A percentile compares a stretch with the other conserved stretches of the same genome.
Conservation (phyloP, 2,888 invertebrate species). For the Pycnomerus fuliginosus region DNA sequence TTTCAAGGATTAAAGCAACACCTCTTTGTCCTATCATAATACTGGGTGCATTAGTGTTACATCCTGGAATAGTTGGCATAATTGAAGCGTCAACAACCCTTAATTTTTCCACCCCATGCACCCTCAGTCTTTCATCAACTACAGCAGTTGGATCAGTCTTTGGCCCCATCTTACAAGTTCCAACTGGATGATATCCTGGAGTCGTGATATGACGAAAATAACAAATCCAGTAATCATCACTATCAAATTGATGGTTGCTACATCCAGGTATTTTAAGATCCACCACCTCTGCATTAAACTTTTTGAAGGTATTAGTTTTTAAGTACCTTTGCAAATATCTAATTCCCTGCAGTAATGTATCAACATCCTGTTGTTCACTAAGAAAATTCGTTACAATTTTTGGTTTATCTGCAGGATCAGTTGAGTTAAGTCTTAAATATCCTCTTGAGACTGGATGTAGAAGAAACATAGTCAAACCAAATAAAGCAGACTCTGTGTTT, state of each 20-base stretch:
- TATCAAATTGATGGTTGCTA: conserved; percentile 42
- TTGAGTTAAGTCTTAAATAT: conserved; percentile 56
- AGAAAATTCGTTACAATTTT: conserved; percentile 65
- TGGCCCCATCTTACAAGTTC: conserved; percentile 65
- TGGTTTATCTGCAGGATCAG: conserved; percentile 61
- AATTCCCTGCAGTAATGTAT: conserved; percentile 56
- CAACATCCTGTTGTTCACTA: conserved; percentile 50
- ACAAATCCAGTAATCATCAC: conserved; percentile 58
- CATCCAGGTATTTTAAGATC: conserved; percentile 54
- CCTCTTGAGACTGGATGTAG: conserved; percentile 57
- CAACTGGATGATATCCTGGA: conserved; percentile 40
- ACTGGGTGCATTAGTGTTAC: conserved; percentile 58
- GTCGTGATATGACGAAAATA: conserved; percentile 42
- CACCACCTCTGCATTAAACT: conserved; percentile 45
- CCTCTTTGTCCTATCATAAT: conserved; percentile 56
- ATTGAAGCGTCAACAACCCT: conserved; percentile 78
- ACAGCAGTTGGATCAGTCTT: conserved; percentile 60
- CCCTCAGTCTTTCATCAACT: conserved; percentile 67
- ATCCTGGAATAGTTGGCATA: conserved; percentile 69
- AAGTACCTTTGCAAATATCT: conserved; percentile 50
- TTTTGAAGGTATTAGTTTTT: conserved; percentile 49
- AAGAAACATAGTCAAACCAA: conserved; percentile 27
- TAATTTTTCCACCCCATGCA: conserved; percentile 65
- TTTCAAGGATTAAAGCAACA: conserved; percentile 51
- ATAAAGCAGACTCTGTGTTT: conserved; percentile 10